Conservation (phyloP, 2,888 invertebrate species). For the Eupithecia centaureata region DNA sequence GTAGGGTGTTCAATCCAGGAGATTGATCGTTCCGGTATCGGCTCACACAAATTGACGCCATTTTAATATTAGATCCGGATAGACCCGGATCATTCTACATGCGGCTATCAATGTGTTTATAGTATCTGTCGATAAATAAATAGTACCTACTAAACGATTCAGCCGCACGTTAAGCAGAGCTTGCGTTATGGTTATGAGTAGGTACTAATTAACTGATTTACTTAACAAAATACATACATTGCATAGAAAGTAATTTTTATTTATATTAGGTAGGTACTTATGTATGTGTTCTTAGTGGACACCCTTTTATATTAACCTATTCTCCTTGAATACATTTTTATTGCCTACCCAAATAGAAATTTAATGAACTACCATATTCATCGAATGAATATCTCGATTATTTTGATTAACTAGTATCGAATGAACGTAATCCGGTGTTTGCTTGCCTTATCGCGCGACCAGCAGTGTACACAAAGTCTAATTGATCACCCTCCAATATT, state of each 20-base stretch:
- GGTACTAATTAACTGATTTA: too few species aligned
- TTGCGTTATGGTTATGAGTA: too few species aligned
- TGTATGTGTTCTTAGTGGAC: too few species aligned
- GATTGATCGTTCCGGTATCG: slow-evolving; percentile 73
- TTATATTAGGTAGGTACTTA: too few species aligned
- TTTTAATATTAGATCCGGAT: slow-evolving; percentile 71
- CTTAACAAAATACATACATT: too few species aligned
- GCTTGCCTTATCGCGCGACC: slow-evolving; percentile 62
- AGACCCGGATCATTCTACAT: slow-evolving; percentile 28
- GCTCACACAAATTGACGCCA: slow-evolving; percentile 72
- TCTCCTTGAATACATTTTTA: too few species aligned
- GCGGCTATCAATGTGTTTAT: not conserved
- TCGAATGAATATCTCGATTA: slow-evolving; percentile 57
- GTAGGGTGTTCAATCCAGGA: slow-evolving; percentile 62
- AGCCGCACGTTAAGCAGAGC: too few species aligned
- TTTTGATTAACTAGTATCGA: slow-evolving; percentile 55
- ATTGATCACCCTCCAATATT: slow-evolving; percentile 54
- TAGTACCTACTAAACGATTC: too few species aligned
- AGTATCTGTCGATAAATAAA: not conserved
- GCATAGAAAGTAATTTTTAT: too few species aligned
- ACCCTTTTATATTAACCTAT: too few species aligned
- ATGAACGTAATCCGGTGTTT: slow-evolving; percentile 68
- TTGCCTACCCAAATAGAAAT: not conserved
- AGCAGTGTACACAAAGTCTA: slow-evolving; percentile 52
- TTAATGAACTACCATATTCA: slow-evolving; percentile 16